phyloP scores from a whole-genome alignment of 2,888 invertebrate species.

The Idaea biselata region DNA sequence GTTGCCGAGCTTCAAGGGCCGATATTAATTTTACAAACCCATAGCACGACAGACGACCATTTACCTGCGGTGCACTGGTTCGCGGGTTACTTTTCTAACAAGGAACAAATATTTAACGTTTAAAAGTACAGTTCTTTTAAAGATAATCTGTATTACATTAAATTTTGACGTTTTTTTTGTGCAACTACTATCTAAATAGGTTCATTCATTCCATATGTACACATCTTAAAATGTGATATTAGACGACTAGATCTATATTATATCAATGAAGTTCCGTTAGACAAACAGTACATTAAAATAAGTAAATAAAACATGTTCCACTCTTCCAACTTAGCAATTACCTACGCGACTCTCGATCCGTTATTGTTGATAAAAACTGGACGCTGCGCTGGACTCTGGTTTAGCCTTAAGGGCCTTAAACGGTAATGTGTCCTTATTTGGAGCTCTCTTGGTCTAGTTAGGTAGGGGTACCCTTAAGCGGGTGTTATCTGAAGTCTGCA shows the following conservation, averaged over 20 bases:
- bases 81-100: too few relatives aligned
- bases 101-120: too few relatives aligned
- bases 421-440: background rate
- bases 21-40: too few relatives aligned
- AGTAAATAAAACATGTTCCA: conserved; percentile 11
- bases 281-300: conserved; percentile 14
- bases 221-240: too few relatives aligned
- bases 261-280: conserved; percentile 10
- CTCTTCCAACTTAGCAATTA: conserved; percentile 21
- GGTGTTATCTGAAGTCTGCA: background rate
- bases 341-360: conserved; percentile 13
- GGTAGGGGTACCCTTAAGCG: background rate
- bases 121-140: too few relatives aligned
- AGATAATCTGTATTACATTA: too few relatives aligned
- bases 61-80: too few relatives aligned
- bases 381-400: background rate
- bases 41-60: too few relatives aligned
- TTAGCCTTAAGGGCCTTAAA: background rate
- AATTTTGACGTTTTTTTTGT: background rate
- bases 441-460: background rate
- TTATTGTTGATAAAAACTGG: background rate
- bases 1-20: too few relatives aligned
- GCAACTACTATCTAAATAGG: background rate
- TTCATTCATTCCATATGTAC: too few relatives aligned
- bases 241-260: too few relatives aligned